Conservation (phyloP, 2,113 vertebrate species). For the Paramisgurnus dabryanus region DNA sequence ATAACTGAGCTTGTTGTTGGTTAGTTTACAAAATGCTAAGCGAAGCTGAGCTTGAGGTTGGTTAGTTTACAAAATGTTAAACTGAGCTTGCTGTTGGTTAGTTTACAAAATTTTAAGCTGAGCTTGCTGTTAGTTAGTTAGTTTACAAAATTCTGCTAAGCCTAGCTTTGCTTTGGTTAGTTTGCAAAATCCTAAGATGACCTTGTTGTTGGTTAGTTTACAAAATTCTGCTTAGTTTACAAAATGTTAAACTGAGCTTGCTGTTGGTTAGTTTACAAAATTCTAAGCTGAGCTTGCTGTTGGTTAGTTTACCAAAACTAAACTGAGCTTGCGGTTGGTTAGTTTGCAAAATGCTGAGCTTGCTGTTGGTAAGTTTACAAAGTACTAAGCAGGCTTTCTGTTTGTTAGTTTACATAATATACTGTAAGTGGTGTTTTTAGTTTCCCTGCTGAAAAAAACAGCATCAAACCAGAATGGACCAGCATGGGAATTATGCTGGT, state of each 20-base stretch:
- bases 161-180: neutral
- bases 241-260: neutral
- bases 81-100: neutral
- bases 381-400: too few species aligned
- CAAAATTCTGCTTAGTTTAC: neutral
- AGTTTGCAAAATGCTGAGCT: neutral
- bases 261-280: too few species aligned
- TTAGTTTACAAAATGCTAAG: too few species aligned
- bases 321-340: conserved; percentile 1
- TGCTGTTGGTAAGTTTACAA: neutral
- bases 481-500: too few species aligned
- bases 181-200: neutral
- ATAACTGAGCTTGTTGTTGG: neutral
- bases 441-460: too few species aligned
- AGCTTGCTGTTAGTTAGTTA: neutral
- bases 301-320: neutral
- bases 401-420: neutral
- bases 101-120: neutral
- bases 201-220: neutral
- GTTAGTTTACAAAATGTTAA: neutral
- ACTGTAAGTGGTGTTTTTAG: neutral
- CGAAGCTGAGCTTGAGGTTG: neutral
- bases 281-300: neutral
- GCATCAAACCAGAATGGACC: too few species aligned
- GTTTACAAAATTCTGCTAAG: neutral